Conservation (phyloP, 2,888 invertebrate genomes). For the Congeria kusceri region DNA sequence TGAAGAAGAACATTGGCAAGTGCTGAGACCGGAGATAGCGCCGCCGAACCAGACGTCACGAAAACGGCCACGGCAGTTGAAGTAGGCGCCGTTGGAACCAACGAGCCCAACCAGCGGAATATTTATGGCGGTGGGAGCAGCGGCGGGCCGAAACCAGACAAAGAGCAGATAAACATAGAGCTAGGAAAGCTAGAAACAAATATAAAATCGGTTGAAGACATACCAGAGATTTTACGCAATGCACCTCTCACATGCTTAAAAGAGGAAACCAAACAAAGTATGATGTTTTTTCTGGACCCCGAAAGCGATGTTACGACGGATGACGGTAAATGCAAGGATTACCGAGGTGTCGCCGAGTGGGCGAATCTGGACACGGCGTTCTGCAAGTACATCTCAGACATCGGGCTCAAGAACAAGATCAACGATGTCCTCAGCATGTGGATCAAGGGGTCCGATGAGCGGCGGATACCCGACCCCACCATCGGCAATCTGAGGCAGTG, state of each 20-base stretch:
- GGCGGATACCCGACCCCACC: conserved; percentile 28
- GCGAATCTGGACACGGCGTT: conserved; percentile 32
- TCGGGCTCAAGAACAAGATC: conserved; percentile 27
- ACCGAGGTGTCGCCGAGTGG: conserved; percentile 44
- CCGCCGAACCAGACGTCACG: too few relatives aligned
- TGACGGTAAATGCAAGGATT: conserved; percentile 29
- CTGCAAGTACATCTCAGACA: conserved; percentile 30
- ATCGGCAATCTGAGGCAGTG: conserved; percentile 39
- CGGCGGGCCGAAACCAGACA: not conserved
- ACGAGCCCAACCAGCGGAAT: too few relatives aligned
- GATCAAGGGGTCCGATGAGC: conserved; percentile 17
- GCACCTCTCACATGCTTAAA: conserved; percentile 34
- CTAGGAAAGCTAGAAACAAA: not conserved
- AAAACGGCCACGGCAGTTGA: too few relatives aligned
- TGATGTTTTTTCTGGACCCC: conserved; percentile 36
- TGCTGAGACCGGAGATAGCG: too few relatives aligned
- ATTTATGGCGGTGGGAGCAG: too few relatives aligned
- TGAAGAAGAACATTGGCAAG: too few relatives aligned
- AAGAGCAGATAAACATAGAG: not conserved
- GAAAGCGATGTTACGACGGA: conserved; percentile 14
- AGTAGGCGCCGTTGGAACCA: too few relatives aligned
- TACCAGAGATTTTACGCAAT: conserved; percentile 19
- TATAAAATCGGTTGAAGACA: conserved; percentile 13
- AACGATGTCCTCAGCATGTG: conserved; percentile 49
- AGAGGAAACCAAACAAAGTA: conserved; percentile 17